Base-by-base conservation (phyloP, 2,888 invertebrate species). In the Gisinianus flammeolus region DNA sequence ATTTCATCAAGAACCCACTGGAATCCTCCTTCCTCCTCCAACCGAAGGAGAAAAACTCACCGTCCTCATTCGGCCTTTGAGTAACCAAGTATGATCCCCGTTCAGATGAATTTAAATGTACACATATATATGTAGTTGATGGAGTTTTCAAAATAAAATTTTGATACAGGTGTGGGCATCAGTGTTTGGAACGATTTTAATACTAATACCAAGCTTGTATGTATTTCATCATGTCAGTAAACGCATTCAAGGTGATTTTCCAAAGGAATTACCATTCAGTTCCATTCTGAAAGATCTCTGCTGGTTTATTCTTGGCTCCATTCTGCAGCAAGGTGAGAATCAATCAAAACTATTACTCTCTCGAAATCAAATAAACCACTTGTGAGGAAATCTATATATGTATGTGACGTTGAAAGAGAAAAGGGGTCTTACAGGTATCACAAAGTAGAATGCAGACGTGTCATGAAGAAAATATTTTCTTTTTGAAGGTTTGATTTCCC, bases 21-120 rank as follows among this genome's bases (percentile, higher is more conserved):
- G 72, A 3, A 83, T 85, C 52, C 72, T 85, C 22, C 83, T 83
- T 72, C 84, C 84, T n/a, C 80, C 83, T 8, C 84, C 84, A n/a
- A 74, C 54, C 31, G 76, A 79, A 58, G 82, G 82, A 12, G 82
- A 80, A 64, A 85, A 85, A 75, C 73, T 85, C 0, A 79, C 80
- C 0, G 80, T 85, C 4, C 79, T 85, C 4, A 81, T 85, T 58
- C 73, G 83, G n/a, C 84, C 84, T 5, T 72, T 85, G 8, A 73
- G 77, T 62, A n/a, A 30, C 22, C 75, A 81, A 79, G 84, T 83
- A 69, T 19, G 69, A 26, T 22, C 22, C 8, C n/a, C n/a, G 2
- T 71, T 31, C 8, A 71, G n/a, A n/a, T n/a, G n/a, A n/a, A n/a
- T n/a, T n/a, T n/a, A n/a, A n/a, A n/a, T n/a, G n/a, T n/a, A n/a